These are phyloP conservation scores for Tursiops truncatus DNA, from an alignment of 2,113 vertebrate genomes.

Conservation along the genomic window DNA sequence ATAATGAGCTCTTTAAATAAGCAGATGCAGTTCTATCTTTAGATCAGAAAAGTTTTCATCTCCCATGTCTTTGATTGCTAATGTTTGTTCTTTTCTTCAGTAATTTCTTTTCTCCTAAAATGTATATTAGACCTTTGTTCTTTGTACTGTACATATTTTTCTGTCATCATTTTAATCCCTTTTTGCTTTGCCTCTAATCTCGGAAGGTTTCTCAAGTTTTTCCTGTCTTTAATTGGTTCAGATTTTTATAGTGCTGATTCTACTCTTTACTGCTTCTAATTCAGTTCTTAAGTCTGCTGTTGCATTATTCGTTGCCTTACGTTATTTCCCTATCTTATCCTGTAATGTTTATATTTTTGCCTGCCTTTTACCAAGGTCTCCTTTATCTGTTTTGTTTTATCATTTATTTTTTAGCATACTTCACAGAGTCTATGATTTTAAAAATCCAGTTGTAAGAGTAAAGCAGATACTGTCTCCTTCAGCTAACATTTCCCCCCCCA, in stretches of 20 bases:
- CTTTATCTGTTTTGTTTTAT: background rate
- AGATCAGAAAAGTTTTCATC: conserved; percentile 21
- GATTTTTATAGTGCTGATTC: background rate
- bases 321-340: background rate
- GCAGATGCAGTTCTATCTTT: background rate
- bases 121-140: background rate
- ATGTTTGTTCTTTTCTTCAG: background rate
- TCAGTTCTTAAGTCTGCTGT: background rate
- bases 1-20: conserved; percentile 1
- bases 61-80: background rate
- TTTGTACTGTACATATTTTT: background rate
- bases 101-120: background rate
- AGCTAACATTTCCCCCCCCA: background rate
- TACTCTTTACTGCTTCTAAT: background rate
- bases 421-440: background rate
- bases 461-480: background rate
- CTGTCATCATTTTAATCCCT: background rate
- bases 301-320: background rate
- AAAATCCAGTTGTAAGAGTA: background rate
- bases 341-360: conserved; percentile 4
- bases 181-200: background rate
- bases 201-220: background rate
- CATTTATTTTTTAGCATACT: background rate
- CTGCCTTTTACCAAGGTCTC: background rate
- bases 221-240: background rate